phyloP scores from a whole-genome alignment of 2,797 vertebrate species.

The Phalanger gymnotis region DNA sequence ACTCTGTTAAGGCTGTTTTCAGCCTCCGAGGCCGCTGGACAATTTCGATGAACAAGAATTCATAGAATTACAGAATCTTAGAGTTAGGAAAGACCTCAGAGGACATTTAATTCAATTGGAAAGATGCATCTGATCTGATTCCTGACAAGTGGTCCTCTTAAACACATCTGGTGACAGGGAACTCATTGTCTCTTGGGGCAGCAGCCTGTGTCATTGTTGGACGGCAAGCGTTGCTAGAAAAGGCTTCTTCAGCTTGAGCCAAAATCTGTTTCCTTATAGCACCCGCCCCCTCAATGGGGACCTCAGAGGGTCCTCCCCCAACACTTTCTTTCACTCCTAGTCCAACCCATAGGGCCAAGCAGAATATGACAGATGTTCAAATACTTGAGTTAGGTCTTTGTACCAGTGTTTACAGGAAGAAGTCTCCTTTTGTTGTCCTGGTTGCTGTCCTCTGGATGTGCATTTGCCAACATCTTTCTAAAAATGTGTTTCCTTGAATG shows the following conservation, averaged over 20 bases:
- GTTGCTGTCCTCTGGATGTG: not conserved
- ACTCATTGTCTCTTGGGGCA: not conserved
- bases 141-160: not conserved
- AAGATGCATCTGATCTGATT: not conserved
- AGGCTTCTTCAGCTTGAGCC: not conserved
- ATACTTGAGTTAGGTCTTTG: not conserved
- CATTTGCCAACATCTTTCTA: not conserved
- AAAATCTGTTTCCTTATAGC: not conserved
- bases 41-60: not conserved
- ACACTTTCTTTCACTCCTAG: not conserved
- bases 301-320: not conserved
- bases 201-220: not conserved
- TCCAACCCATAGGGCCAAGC: not conserved
- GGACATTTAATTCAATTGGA: not conserved
- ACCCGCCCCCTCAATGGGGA: no score
- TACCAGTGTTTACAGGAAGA: not conserved
- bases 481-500: not conserved
- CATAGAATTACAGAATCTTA: not conserved
- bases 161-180: not conserved
- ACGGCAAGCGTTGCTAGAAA: not conserved
- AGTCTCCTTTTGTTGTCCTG: not conserved
- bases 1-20: not conserved
- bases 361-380: not conserved
- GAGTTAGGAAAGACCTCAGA: not conserved
- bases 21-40: not conserved